These are phyloP conservation scores for Glaucidium brasilianum DNA, from an alignment of 2,113 vertebrate genomes.

Conservation along the genomic window DNA sequence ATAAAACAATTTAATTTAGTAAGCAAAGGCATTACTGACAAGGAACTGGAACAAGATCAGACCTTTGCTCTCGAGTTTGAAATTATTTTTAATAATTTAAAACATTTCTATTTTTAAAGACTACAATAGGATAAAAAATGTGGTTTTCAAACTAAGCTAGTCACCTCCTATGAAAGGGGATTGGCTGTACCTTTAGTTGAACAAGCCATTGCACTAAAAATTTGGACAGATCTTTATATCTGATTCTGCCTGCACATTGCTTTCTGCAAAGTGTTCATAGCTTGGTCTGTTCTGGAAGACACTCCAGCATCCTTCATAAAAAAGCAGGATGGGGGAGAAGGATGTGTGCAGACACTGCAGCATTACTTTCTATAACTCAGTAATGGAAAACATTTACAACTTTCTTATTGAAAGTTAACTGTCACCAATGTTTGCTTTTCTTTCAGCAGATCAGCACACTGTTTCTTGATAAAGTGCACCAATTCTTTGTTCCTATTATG, in stretches of 20 bases:
- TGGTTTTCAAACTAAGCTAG: not conserved
- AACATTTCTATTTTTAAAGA: not conserved
- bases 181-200: not conserved
- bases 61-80: not conserved
- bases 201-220: not conserved
- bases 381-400: not conserved
- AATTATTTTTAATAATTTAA: not conserved
- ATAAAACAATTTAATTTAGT: not conserved
- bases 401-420: not conserved
- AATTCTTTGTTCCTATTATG: not conserved
- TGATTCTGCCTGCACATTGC: not conserved
- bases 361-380: not conserved
- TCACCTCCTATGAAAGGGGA: not conserved
- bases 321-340: not conserved
- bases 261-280: not conserved
- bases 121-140: not conserved
- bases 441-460: not conserved
- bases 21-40: not conserved
- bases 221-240: not conserved
- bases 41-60: not conserved
- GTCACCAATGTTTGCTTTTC: not conserved
- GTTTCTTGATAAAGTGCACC: not conserved
- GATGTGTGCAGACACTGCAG: not conserved
- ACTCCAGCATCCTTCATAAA: not conserved
- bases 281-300: not conserved